Percentiles rank a stretch among this genome's conserved stretches.
phyloP scores from a whole-genome alignment of 2,113 vertebrate species.

The Scortum barcoo region DNA sequence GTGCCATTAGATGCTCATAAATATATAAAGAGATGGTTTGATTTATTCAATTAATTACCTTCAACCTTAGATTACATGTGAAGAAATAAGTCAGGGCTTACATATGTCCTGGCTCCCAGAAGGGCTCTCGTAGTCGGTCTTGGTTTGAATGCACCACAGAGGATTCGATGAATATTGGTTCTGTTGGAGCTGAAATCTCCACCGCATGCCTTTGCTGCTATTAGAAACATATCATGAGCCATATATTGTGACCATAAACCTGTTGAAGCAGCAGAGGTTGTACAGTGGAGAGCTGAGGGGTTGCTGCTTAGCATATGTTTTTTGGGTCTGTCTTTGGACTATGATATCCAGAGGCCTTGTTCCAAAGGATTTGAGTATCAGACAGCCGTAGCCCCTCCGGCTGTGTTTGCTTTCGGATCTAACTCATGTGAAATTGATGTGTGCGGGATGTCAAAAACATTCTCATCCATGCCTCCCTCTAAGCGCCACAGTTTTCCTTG shows the following conservation, averaged over 20 bases:
- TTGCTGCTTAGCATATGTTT: conserved; percentile 44
- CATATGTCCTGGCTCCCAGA: conserved; percentile 34
- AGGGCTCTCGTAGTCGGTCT: conserved; percentile 21
- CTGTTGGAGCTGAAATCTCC: conserved; percentile 38
- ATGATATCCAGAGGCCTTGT: conserved; percentile 48
- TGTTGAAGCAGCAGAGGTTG: conserved; percentile 33
- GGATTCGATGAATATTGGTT: conserved; percentile 53
- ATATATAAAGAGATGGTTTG: conserved; percentile 83
- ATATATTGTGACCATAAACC: conserved; percentile 49
- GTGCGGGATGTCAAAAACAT: conserved; percentile 72
- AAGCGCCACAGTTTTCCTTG: conserved; percentile 42
- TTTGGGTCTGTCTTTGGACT: conserved; percentile 34
- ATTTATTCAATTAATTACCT: conserved; percentile 82
- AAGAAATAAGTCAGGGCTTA: conserved; percentile 39
- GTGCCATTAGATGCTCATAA: conserved; percentile 82
- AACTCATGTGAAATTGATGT: conserved; percentile 80
- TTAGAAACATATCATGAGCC: conserved; percentile 29
- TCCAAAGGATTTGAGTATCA: conserved; percentile 53
- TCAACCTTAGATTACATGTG: conserved; percentile 63
- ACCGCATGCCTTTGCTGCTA: conserved; percentile 3
- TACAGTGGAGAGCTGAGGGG: neutral
- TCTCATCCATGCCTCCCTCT: conserved; percentile 38
- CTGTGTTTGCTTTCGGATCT: conserved; percentile 67
- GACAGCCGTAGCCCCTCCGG: conserved; percentile 57
- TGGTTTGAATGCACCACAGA: conserved; percentile 49